phyloP scores from a whole-genome alignment of 2,888 invertebrate species.

The Troides aeacus region DNA sequence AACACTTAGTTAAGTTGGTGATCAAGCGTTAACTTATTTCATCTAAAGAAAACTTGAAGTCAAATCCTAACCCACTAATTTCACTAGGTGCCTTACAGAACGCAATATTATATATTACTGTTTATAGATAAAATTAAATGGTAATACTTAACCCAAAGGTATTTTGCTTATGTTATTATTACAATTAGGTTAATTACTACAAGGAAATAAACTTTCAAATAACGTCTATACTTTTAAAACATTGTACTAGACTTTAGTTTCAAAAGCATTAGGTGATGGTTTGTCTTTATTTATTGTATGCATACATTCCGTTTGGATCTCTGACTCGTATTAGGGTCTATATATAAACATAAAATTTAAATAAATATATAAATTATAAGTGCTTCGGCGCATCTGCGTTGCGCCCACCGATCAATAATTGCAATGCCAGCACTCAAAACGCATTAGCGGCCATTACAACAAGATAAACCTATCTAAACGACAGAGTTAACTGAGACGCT shows the following conservation, averaged over 20 bases:
- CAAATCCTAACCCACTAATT: no score
- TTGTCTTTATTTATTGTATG: not conserved
- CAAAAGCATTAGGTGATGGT: not conserved
- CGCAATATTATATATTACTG: no score
- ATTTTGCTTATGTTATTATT: no score
- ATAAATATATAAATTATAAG: slow-evolving; percentile 1
- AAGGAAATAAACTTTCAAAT: not conserved
- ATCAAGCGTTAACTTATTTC: no score
- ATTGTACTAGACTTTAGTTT: not conserved
- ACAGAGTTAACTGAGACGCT: slow-evolving; percentile 24
- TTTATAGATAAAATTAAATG: no score
- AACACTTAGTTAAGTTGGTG: no score
- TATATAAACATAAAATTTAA: slow-evolving; percentile 8
- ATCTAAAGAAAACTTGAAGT: no score
- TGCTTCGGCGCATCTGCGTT: not conserved
- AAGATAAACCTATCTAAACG: slow-evolving; percentile 28
- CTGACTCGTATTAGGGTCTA: not conserved
- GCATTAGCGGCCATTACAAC: slow-evolving; percentile 30
- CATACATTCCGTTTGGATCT: not conserved
- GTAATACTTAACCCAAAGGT: no score
- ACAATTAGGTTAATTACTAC: not conserved
- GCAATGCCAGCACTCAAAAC: slow-evolving; percentile 23
- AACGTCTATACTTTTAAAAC: not conserved
- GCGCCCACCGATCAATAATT: slow-evolving; percentile 16
- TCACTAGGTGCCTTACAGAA: no score